Evolutionary conservation across 2,113 vertebrate genomes (phyloP).

Genomic region (Hylia prasina): DNA sequence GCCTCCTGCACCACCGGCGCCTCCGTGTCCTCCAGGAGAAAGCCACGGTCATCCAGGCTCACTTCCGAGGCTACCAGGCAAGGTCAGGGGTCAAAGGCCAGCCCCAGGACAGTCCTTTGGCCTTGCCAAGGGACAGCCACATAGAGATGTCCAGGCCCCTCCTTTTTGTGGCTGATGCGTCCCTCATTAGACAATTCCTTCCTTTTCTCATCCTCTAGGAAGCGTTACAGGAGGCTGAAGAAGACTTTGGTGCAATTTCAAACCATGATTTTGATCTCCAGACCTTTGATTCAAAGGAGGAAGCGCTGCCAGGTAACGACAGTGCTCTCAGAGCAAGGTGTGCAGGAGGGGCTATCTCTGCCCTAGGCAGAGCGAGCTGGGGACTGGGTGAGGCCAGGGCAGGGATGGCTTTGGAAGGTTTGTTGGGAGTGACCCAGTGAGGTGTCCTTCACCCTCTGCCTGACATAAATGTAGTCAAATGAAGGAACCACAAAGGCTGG

Average conservation of each 20-base stretch:
- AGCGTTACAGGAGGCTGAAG: conserved; percentile 79
- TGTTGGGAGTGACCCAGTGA: background rate
- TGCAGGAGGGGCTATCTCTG: background rate
- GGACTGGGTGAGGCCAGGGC: background rate
- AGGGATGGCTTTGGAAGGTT: background rate
- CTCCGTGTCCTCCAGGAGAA: conserved; percentile 82
- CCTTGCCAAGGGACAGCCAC: background rate
- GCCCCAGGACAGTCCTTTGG: background rate
- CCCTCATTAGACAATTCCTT: background rate
- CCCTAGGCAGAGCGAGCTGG: background rate
- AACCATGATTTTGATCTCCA: conserved; percentile 78
- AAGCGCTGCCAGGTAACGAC: conserved; percentile 69
- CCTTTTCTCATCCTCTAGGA: conserved; percentile 60
- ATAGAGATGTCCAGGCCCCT: background rate
- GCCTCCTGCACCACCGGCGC: conserved; percentile 76
- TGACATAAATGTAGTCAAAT: background rate
- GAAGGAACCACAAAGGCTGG: background rate
- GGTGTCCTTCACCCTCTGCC: background rate
- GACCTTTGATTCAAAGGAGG: conserved; percentile 68
- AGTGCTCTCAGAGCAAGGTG: background rate
- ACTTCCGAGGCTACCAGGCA: conserved; percentile 84
- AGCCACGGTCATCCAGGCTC: conserved; percentile 82
- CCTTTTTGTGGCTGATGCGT: background rate
- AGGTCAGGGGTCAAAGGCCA: conserved; percentile 67
- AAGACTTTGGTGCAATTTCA: conserved; percentile 79